Conservation (phyloP, 92 coral and sea anemone species). For the Epizoanthus stellaris region DNA sequence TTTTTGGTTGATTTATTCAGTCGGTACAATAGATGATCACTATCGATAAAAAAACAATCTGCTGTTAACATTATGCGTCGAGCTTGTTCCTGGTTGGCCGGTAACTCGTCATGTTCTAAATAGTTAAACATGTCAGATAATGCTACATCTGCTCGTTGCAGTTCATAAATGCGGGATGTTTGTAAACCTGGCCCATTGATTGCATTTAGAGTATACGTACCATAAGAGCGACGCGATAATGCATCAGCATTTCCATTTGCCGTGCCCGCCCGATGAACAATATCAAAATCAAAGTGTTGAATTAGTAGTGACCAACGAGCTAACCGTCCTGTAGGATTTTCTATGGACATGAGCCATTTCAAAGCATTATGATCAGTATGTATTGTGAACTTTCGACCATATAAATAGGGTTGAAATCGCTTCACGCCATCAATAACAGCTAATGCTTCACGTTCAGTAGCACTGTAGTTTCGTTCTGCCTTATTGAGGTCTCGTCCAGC, state of each 20-base stretch:
- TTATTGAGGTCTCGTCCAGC: constrained; percentile 53
- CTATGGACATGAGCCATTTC: constrained; percentile 49
- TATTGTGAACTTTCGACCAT: constrained; percentile 30
- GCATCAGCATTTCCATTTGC: constrained; percentile 31
- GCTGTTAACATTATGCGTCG: too few relatives aligned
- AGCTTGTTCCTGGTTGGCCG: too few relatives aligned
- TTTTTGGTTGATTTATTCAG: too few relatives aligned
- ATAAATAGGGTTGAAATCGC: constrained; percentile 50
- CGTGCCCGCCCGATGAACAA: constrained; percentile 41
- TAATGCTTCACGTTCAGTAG: constrained; percentile 55
- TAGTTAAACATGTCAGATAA: too few relatives aligned
- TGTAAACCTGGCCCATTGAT: too few relatives aligned
- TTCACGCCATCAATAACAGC: constrained; percentile 51
- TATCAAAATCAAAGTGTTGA: constrained; percentile 52
- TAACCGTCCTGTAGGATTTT: constrained; percentile 43
- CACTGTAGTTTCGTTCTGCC: constrained; percentile 53
- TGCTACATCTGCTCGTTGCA: too few relatives aligned
- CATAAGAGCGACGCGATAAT: constrained; percentile 31
- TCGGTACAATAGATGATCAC: too few relatives aligned
- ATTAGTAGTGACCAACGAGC: constrained; percentile 49
- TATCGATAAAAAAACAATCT: too few relatives aligned
- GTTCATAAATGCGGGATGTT: too few relatives aligned
- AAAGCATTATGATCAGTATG: constrained; percentile 48
- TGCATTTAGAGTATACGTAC: constrained; percentile 8
- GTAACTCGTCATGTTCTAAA: too few relatives aligned